phyloP scores from a whole-genome alignment of 2,113 vertebrate species.

The Larimichthys crocea region DNA sequence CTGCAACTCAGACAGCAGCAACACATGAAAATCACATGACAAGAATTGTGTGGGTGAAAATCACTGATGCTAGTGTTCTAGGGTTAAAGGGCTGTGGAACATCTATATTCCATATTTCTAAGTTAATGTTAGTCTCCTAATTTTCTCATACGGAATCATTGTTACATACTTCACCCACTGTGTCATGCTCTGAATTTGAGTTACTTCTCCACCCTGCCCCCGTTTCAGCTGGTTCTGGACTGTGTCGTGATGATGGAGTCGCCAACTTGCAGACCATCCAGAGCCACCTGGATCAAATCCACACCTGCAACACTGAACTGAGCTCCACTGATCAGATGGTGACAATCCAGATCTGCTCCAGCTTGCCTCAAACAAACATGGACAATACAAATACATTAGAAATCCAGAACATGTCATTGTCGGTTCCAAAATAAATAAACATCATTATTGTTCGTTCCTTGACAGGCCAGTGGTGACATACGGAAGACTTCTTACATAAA shows the following conservation, averaged over 20 bases:
- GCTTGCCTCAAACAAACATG: neutral
- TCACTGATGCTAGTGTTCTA: too few relatives aligned
- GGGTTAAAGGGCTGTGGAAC: too few relatives aligned
- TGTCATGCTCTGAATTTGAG: neutral
- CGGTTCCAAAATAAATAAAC: neutral
- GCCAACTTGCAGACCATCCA: conserved; percentile 67
- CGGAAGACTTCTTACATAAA: conserved; percentile 64
- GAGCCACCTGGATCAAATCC: conserved; percentile 73
- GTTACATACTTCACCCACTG: too few relatives aligned
- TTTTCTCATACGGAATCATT: neutral
- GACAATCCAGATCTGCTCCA: neutral
- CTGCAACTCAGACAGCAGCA: too few relatives aligned
- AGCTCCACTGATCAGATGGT: conserved; percentile 59
- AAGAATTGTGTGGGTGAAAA: too few relatives aligned
- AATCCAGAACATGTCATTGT: neutral
- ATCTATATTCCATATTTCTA: neutral
- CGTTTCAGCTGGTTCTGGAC: conserved; percentile 69
- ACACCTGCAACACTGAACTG: conserved; percentile 57
- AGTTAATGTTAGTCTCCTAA: neutral
- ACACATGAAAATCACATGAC: too few relatives aligned
- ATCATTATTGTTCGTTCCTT: neutral
- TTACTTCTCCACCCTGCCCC: neutral
- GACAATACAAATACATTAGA: neutral
- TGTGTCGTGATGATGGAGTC: conserved; percentile 63
- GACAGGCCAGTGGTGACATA: conserved; percentile 50